Percentiles rank a stretch among this genome's conserved stretches.
Conservation (phyloP, 1,140 invertebrate species). For the Chrysopa pallens region DNA sequence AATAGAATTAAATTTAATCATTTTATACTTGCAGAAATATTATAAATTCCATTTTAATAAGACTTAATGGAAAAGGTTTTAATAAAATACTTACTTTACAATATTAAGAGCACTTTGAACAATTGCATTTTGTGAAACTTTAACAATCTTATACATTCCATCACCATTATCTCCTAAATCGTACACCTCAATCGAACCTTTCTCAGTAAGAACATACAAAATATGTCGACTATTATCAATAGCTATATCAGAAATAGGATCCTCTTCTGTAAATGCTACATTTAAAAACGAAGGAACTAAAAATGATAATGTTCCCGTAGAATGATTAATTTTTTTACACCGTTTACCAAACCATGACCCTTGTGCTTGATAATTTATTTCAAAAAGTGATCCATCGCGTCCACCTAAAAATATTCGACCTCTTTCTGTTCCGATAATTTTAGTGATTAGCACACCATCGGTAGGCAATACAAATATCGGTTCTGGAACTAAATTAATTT, state of each 20-base stretch:
- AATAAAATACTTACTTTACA: slow-evolving; percentile 44
- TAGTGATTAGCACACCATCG: slow-evolving; percentile 75
- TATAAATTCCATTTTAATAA: too few species aligned
- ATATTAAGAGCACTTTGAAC: slow-evolving; percentile 56
- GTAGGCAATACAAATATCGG: slow-evolving; percentile 84
- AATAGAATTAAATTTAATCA: too few species aligned
- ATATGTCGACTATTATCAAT: slow-evolving; percentile 82
- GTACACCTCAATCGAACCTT: slow-evolving; percentile 69
- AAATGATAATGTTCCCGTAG: slow-evolving; percentile 69
- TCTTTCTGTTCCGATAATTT: slow-evolving; percentile 58
- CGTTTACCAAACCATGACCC: slow-evolving; percentile 87
- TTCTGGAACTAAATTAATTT: slow-evolving; percentile 85
- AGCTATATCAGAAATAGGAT: slow-evolving; percentile 76
- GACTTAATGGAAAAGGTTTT: too few species aligned
- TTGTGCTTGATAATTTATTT: slow-evolving; percentile 85
- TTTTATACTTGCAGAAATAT: too few species aligned
- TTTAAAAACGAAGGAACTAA: slow-evolving; percentile 82
- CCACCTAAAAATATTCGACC: slow-evolving; percentile 92
- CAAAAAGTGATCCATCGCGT: slow-evolving; percentile 87
- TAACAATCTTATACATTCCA: slow-evolving; percentile 48
- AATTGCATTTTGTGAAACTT: slow-evolving; percentile 61
- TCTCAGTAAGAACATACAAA: slow-evolving; percentile 74
- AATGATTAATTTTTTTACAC: slow-evolving; percentile 90
- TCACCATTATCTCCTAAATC: slow-evolving; percentile 70
- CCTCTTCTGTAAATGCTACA: slow-evolving; percentile 66